A percentile compares a stretch with the other conserved stretches of the same genome.
These are phyloP conservation scores for Camptogramma bilineatum DNA, from an alignment of 2,888 invertebrate genomes.

Conservation along the genomic window DNA sequence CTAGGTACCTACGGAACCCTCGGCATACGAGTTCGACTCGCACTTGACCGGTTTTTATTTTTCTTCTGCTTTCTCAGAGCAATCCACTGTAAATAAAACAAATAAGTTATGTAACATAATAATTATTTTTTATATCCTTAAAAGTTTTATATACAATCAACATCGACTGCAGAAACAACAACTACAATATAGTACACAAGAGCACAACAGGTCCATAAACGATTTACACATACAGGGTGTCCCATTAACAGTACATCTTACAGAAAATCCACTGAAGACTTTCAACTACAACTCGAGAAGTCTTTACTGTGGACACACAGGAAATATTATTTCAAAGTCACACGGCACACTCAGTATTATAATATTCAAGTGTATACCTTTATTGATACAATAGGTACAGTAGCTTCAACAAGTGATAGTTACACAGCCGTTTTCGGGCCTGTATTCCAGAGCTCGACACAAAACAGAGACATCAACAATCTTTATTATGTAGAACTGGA, in stretches of 20 bases:
- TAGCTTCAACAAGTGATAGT: conserved; percentile 26
- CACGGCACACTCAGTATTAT: background rate
- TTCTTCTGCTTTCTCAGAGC: too few species aligned
- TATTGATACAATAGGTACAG: conserved; percentile 37
- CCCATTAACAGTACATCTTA: background rate
- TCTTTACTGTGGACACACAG: background rate
- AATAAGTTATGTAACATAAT: conserved; percentile 70
- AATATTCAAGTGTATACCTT: conserved; percentile 27
- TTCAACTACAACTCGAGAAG: too few species aligned
- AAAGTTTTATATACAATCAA: conserved; percentile 79
- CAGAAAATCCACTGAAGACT: background rate
- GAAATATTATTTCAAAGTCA: conserved; percentile 1
- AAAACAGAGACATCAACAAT: background rate
- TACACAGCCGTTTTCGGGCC: background rate
- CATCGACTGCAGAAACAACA: conserved; percentile 72
- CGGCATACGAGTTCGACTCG: too few species aligned
- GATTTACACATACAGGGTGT: conserved; percentile 51
- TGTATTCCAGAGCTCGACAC: conserved; percentile 3
- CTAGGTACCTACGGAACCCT: too few species aligned
- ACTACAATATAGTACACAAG: conserved; percentile 64
- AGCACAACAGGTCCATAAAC: conserved; percentile 71
- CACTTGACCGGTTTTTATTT: too few species aligned
- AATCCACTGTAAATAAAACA: conserved; percentile 36
- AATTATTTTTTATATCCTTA: conserved; percentile 76
- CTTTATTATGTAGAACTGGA: background rate